These are phyloP conservation scores for Cosmia trapezina DNA, from an alignment of 2,888 invertebrate species.

Conservation along the genomic window DNA sequence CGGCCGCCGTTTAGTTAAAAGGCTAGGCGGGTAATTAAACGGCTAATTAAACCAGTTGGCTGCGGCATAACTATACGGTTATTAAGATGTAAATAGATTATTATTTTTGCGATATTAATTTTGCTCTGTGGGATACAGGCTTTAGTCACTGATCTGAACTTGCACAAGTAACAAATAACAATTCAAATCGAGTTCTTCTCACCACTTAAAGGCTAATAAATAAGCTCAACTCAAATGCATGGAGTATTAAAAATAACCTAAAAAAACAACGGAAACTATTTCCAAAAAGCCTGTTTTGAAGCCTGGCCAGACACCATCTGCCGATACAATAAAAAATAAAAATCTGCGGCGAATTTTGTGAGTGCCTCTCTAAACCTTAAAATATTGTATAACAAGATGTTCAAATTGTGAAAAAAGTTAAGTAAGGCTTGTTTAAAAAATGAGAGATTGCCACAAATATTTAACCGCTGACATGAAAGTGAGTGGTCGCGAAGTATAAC, in stretches of 20 bases:
- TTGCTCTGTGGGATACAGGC: neutral
- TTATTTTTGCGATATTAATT: neutral
- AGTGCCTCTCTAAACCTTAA: conserved; percentile 31
- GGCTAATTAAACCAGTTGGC: too few relatives aligned
- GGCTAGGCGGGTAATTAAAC: too few relatives aligned
- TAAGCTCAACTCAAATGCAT: conserved; percentile 27
- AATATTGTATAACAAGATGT: conserved; percentile 9
- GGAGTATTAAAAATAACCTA: conserved; percentile 41
- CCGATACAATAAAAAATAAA: conserved; percentile 51
- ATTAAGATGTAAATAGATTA: neutral
- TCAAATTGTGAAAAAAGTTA: neutral
- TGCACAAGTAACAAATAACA: neutral
- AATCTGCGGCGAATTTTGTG: conserved; percentile 38
- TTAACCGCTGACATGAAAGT: conserved; percentile 25
- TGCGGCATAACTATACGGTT: neutral
- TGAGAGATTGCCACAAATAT: conserved; percentile 5
- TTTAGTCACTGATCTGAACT: neutral
- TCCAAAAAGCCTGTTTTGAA: conserved; percentile 64
- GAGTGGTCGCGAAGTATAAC: conserved; percentile 22
- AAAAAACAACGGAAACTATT: conserved; percentile 63
- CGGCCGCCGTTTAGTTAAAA: too few relatives aligned
- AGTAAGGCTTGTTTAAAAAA: conserved; percentile 14
- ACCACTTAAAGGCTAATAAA: conserved; percentile 9
- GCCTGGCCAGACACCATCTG: conserved; percentile 61
- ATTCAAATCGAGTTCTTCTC: conserved; percentile 3